Evolutionary conservation across 1,140 invertebrate genomes (phyloP).

Genomic region (Drosophila fuyamai): DNA sequence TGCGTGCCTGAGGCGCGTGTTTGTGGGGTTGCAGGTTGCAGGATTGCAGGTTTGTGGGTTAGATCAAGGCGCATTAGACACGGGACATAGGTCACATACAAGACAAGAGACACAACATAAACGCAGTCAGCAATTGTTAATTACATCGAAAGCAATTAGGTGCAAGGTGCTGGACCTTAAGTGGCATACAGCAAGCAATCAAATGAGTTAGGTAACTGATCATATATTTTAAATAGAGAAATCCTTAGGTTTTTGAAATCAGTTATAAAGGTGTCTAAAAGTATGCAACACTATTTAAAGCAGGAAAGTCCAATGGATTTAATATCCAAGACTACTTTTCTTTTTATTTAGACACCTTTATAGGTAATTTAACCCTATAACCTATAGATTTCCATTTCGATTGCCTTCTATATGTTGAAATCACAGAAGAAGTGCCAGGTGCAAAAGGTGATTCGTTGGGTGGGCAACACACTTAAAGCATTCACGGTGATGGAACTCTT

Average conservation of each 20-base stretch:
- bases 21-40: constrained; percentile 32
- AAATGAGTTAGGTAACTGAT: not conserved
- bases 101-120: constrained; percentile 68
- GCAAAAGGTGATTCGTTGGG: constrained; percentile 26
- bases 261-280: no score
- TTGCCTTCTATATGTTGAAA: constrained; percentile 14
- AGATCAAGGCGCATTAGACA: constrained; percentile 65
- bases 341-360: no score
- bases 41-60: constrained; percentile 46
- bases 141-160: constrained; percentile 52
- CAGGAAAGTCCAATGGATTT: no score
- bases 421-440: constrained; percentile 28
- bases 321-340: no score
- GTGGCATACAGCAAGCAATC: constrained; percentile 4
- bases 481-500: constrained; percentile 47
- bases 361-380: no score
- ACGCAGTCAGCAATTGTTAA: constrained; percentile 52
- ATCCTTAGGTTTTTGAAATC: no score
- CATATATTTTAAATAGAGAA: no score
- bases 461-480: constrained; percentile 77
- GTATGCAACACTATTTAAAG: no score
- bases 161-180: constrained; percentile 11
- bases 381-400: not conserved
- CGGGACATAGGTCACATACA: constrained; percentile 62
- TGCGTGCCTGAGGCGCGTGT: constrained; percentile 85